Evolutionary conservation across 1,140 invertebrate genomes (phyloP).

Genomic region (Drosophila pruinosa): DNA sequence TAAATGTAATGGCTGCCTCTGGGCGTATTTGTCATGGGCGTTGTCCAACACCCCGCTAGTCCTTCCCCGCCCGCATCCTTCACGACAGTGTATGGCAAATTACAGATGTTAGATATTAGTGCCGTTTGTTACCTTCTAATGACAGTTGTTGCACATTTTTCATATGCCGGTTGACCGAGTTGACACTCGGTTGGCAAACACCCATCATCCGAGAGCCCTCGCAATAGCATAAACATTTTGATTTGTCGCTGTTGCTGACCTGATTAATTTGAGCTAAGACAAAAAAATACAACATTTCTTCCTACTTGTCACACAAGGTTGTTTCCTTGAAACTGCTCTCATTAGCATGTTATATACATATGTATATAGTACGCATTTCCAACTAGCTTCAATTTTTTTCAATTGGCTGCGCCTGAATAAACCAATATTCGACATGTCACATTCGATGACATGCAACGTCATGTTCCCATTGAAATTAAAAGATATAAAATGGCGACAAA

Average conservation of each 20-base stretch:
- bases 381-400: background rate
- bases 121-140: conserved; percentile 32
- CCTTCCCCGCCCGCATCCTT: background rate
- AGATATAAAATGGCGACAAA: background rate
- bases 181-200: background rate
- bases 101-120: conserved; percentile 18
- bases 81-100: conserved; percentile 8
- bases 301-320: too few species aligned
- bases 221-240: background rate
- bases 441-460: background rate
- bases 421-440: conserved; percentile 4
- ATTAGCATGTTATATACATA: too few species aligned
- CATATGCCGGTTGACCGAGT: conserved; percentile 10
- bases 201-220: background rate
- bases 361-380: background rate
- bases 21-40: conserved; percentile 12
- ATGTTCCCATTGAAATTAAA: conserved; percentile 2
- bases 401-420: background rate
- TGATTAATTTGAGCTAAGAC: background rate
- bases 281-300: too few species aligned
- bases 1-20: conserved; percentile 27
- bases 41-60: background rate
- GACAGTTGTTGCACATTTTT: conserved; percentile 30
- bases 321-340: too few species aligned
- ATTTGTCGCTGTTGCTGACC: background rate